Base-by-base conservation (phyloP, 1,140 invertebrate genomes). In the Hydropsyche tenuis region DNA sequence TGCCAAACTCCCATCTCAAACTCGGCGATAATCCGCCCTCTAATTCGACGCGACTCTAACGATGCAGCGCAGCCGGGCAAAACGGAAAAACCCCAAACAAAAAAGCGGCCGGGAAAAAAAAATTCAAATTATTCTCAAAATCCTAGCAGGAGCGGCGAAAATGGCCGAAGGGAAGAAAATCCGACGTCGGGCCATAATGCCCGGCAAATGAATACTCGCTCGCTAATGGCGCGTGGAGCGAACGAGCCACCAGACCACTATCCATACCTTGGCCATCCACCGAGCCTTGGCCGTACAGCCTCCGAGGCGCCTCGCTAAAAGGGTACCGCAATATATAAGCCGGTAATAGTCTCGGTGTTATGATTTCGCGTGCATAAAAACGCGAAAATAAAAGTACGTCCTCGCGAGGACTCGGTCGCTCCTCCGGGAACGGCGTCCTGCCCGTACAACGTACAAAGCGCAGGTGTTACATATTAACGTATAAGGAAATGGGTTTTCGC, bases 311-410 rank as follows among this genome's bases (percentile, higher is more conserved):
- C 42, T 25, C 64, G 70, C 74, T 75, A 75, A 75, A 75, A 75
- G 74, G 74, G 64, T 73, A 70, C 25, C 45, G 71, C 56, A 60
- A 75, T 75, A 73, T 75, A 70, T 75, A 73, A 64, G 64, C 69
- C 51, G 43, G 74, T 75, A 65, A 73, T 73, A 75, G 74, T 73
- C 71, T 68, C 71, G 20, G 71, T 65, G 72, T 75, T 75, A 75
- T 75, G 74, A 75, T 75, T 70, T 69, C 53, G 72, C 65, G 65
- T 69, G 71, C 74, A 73, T 75, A 70, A 75, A 73, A 75, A 75
- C 23, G 51, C 64, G 53, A 70, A 75, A 75, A 73, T 75, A 73
- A 62, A 72, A 53, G 48, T 62, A 20, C 18, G 46, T 63, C 48
- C 37, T 6, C 12, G 12, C 14, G 16, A 53, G 6, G 6, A 14